phyloP scores from a whole-genome alignment of 2,888 invertebrate genomes.

The Odontomyia ornata region DNA sequence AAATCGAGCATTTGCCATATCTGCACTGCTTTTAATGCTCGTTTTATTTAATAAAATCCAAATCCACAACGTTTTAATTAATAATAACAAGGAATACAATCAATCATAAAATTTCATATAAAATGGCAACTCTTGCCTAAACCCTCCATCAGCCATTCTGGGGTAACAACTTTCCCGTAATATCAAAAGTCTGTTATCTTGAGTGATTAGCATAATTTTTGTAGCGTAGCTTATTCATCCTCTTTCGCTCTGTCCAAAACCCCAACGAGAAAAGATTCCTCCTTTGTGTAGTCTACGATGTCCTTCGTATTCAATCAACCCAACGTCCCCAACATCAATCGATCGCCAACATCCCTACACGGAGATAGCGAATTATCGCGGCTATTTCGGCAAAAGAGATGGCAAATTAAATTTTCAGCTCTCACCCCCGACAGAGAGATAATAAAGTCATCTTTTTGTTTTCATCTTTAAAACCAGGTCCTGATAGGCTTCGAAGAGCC shows the following conservation, averaged over 20 bases:
- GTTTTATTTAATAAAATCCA: too few relatives aligned
- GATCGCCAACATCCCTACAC: background rate
- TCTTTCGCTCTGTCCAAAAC: background rate
- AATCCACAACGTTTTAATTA: too few relatives aligned
- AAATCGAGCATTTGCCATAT: too few relatives aligned
- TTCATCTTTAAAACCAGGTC: background rate
- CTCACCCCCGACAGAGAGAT: slow-evolving; percentile 2
- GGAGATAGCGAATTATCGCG: slow-evolving; percentile 14
- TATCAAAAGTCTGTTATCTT: slow-evolving; percentile 46
- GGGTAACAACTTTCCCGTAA: slow-evolving; percentile 9
- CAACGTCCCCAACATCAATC: slow-evolving; percentile 2
- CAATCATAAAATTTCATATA: too few relatives aligned
- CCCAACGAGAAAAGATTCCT: too few relatives aligned
- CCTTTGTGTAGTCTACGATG: background rate
- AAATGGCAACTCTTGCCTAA: too few relatives aligned
- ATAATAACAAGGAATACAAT: too few relatives aligned
- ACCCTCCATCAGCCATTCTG: too few relatives aligned
- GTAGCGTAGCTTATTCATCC: slow-evolving; percentile 7
- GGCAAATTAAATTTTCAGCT: slow-evolving; percentile 39
- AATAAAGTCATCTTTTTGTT: slow-evolving; percentile 20
- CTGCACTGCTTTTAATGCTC: too few relatives aligned
- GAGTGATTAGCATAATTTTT: slow-evolving; percentile 48
- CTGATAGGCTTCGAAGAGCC: background rate
- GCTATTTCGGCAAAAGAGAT: slow-evolving; percentile 6
- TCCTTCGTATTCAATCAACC: slow-evolving; percentile 17